Base-by-base conservation (phyloP, 2,797 vertebrate species). In the Linurgus olivaceus region DNA sequence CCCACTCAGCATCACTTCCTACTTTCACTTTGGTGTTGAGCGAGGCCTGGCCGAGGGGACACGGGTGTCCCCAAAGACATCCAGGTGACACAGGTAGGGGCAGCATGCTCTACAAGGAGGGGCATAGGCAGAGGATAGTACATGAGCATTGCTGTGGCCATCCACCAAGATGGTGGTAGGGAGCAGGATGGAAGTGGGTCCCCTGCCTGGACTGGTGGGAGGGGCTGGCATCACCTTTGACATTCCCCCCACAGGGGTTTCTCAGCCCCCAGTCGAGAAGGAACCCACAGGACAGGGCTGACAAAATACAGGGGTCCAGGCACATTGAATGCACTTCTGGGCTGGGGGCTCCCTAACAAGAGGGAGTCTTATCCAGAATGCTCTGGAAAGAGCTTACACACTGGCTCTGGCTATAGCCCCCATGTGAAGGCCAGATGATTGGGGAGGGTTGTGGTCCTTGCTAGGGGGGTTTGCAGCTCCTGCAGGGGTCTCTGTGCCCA, bases 1-100 rank as follows among this genome's bases (percentile, higher is more conserved):
- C 79, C 65, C 2, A 4, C 72, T 86, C 73, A 3, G 66, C 73
- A 88, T 83, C 80, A 96, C 96, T 96, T 96, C 96, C 96, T 96
- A 15, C 96, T 96, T 96, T 95, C 96, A 1, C 31, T 96, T 96
- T 88, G 73, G 7, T 78, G 86, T n/a, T 0, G 76, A 90, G 73
- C 17, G 0, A 65, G 47, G 88, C 62, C 83, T n/a, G 28, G 26
- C 61, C 8, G 0, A 50, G 54, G 20, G 45, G 23, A 48, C 38
- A 2, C 5, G 1, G 26, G 11, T 37, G 54, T 8, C 23, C 18
- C 61, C 17, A 13, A 52, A 13, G 24, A 38, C 21, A 48, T 38
- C 45, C 8, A 14, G 11, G 9, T 31, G 29, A 28, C 73, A 77
- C 85, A 93, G 95, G 96, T 96, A 95, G 33, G 95, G n/a, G 7